Percentiles rank a stretch among this genome's conserved stretches.
These are phyloP conservation scores for Siniperca knerii DNA, from an alignment of 2,113 vertebrate genomes.

Conservation along the genomic window DNA sequence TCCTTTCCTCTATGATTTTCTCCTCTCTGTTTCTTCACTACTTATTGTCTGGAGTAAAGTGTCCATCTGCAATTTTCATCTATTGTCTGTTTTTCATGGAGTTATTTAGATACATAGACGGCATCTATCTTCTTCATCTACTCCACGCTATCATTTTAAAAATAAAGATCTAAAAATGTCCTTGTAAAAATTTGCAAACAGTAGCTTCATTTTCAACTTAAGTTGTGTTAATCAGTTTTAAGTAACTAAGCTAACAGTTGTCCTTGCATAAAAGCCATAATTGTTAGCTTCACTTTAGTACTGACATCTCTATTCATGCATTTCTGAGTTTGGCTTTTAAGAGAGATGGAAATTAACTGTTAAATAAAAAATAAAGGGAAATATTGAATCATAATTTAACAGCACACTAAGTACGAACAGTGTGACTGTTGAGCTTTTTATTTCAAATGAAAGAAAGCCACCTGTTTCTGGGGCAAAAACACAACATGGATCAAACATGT, in stretches of 20 bases:
- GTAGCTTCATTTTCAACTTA: neutral
- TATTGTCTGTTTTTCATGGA: neutral
- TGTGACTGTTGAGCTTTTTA: slow-evolving; percentile 5
- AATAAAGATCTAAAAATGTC: neutral
- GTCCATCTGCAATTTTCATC: neutral
- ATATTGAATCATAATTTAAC: neutral
- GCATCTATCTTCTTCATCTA: neutral
- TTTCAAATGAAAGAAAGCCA: slow-evolving; percentile 7
- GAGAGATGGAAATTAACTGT: neutral
- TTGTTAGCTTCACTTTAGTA: neutral
- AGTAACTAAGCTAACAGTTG: neutral
- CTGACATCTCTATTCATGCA: slow-evolving; percentile 5
- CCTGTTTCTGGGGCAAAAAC: slow-evolving; percentile 8
- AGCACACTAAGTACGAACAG: neutral
- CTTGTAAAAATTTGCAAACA: neutral
- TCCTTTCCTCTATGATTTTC: slow-evolving; percentile 1
- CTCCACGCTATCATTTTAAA: neutral
- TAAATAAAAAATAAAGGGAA: slow-evolving; percentile 14
- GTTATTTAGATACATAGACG: neutral
- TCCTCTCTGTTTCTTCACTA: neutral
- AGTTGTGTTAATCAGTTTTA: neutral
- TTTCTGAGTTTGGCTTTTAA: slow-evolving; percentile 10
- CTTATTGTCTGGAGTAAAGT: neutral
- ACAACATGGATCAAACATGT: slow-evolving; percentile 2
- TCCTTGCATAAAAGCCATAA: neutral